Evolutionary conservation across 1,140 invertebrate genomes (phyloP).

Genomic region (Acromyrmex echinatior): DNA sequence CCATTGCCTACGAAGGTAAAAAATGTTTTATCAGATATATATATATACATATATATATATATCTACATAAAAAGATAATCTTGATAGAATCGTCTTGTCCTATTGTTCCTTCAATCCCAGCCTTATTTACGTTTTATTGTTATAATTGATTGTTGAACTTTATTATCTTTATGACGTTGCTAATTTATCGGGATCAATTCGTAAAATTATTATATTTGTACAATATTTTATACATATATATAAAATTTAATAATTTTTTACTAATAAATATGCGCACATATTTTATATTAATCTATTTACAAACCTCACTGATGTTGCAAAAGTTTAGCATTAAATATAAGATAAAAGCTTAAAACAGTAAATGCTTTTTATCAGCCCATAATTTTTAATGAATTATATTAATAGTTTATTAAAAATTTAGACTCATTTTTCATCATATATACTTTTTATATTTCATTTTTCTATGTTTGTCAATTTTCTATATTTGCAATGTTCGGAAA

Average conservation of each 20-base stretch:
- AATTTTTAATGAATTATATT: conserved; percentile 8
- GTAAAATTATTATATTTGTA: conserved; percentile 10
- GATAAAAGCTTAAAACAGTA: not conserved
- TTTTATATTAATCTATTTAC: conserved; percentile 14
- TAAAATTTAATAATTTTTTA: not conserved
- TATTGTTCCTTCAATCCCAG: conserved; percentile 17
- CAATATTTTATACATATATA: not conserved
- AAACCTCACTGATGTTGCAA: not conserved
- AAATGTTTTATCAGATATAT: conserved; percentile 20
- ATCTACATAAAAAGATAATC: conserved; percentile 35
- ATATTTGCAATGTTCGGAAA: not conserved
- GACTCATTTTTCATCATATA: not conserved
- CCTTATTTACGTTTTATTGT: conserved; percentile 2
- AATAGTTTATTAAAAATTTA: not conserved
- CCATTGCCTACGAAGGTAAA: conserved; percentile 87
- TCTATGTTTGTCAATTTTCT: not conserved
- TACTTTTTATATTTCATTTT: not conserved
- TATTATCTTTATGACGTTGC: not conserved
- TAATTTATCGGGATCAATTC: not conserved
- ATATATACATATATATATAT: conserved; percentile 19
- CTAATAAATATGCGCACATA: not conserved
- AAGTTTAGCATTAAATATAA: not conserved
- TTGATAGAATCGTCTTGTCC: conserved; percentile 39
- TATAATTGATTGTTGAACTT: conserved; percentile 2
- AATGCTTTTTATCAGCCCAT: not conserved